Percentiles rank a stretch among this genome's conserved stretches.
These are phyloP conservation scores for Cichlasoma orientale DNA, from an alignment of 2,797 vertebrate genomes.

Conservation along the genomic window DNA sequence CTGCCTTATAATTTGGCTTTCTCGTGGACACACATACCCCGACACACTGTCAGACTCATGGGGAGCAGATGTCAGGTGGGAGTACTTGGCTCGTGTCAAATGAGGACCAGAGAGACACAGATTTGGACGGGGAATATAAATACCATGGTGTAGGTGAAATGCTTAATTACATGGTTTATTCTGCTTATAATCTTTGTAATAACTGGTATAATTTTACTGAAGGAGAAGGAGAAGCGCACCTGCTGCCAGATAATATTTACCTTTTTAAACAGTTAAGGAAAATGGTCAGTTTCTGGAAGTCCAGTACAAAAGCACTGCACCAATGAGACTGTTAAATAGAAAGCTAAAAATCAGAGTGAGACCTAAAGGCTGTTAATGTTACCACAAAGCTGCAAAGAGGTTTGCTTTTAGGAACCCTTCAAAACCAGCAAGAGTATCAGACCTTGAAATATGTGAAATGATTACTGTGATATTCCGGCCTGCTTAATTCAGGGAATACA, in stretches of 20 bases:
- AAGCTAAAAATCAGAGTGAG: too few relatives aligned
- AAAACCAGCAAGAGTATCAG: too few relatives aligned
- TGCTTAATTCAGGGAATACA: background rate
- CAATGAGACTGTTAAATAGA: too few relatives aligned
- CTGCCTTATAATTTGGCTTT: slow-evolving; percentile 20
- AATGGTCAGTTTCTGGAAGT: too few relatives aligned
- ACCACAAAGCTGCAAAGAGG: too few relatives aligned
- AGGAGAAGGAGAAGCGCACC: rapidly evolving
- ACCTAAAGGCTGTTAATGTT: too few relatives aligned
- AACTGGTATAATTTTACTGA: background rate
- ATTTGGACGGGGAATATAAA: slow-evolving; percentile 12
- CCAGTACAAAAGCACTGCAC: too few relatives aligned
- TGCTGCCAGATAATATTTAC: background rate
- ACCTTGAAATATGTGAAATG: too few relatives aligned
- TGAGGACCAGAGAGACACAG: slow-evolving; percentile 3
- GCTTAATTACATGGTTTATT: background rate
- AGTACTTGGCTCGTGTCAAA: slow-evolving; percentile 47
- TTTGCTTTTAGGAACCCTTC: too few relatives aligned
- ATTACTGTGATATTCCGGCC: background rate
- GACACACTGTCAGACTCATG: background rate
- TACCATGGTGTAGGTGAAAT: background rate
- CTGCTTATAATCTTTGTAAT: background rate
- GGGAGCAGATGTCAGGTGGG: slow-evolving; percentile 69
- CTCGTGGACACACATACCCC: background rate
- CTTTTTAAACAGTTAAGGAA: background rate